Conservation (phyloP, 2,113 vertebrate genomes). For the Polyodon spathula region DNA sequence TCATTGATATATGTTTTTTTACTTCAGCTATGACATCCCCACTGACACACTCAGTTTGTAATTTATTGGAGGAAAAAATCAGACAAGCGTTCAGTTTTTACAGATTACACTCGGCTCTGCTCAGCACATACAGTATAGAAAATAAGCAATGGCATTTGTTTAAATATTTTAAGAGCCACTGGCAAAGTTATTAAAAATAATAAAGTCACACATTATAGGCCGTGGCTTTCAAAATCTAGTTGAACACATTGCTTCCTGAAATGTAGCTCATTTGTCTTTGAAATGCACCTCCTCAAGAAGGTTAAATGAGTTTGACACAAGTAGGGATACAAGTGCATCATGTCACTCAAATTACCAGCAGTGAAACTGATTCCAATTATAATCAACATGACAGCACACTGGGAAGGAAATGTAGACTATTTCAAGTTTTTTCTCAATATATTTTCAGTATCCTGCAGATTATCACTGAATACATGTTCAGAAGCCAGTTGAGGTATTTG, state of each 20-base stretch:
- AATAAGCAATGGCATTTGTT: background rate
- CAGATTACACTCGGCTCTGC: background rate
- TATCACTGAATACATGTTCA: slow-evolving; percentile 68
- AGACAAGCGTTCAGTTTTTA: background rate
- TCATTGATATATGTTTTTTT: background rate
- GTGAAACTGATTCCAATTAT: slow-evolving; percentile 72
- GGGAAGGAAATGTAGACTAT: slow-evolving; percentile 71
- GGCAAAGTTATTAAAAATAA: background rate
- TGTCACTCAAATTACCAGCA: slow-evolving; percentile 61
- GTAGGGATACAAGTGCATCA: slow-evolving; percentile 61
- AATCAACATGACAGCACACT: slow-evolving; percentile 62
- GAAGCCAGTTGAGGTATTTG: slow-evolving; percentile 70
- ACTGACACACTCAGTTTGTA: background rate
- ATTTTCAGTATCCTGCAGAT: slow-evolving; percentile 63
- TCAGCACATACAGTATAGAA: background rate
- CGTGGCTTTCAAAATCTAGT: slow-evolving; percentile 36
- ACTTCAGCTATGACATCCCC: background rate
- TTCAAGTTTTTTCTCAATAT: slow-evolving; percentile 37
- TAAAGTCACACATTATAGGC: background rate
- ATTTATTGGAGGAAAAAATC: background rate
- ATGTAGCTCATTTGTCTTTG: slow-evolving; percentile 52
- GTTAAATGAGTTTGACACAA: slow-evolving; percentile 72
- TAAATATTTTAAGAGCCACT: background rate
- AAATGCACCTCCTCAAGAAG: slow-evolving; percentile 55
- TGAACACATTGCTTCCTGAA: slow-evolving; percentile 45